Evolutionary conservation across 64 coral and sea anemone genomes (phyloP), one percentile per base, ranked within the genome.

Genomic region (Stylophora pistillata): DNA sequence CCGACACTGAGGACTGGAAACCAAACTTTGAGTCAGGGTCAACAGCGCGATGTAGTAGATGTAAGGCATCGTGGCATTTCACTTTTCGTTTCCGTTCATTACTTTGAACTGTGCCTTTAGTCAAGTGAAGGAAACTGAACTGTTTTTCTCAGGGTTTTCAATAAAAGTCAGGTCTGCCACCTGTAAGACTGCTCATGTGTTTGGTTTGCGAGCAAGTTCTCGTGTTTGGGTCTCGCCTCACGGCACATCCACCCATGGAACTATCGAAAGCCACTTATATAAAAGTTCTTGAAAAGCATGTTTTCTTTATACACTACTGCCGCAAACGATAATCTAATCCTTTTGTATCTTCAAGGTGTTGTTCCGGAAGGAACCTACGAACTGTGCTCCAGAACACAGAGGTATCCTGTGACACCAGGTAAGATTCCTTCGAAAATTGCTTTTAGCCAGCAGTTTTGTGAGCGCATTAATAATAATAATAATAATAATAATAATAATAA

Each of bases 311-410:
- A n/a, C n/a, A n/a, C n/a, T n/a, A n/a, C n/a, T n/a, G n/a, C n/a
- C n/a, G n/a, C n/a, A n/a, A n/a, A n/a, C n/a, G n/a, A n/a, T n/a
- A 23, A 65, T 30, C 16, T 29, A 13, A 15, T 32, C 14, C 20
- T 59, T 14, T 55, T 84, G 0, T 54, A 52, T 30, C 27, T 59
- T 82, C 25, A 34, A 99, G 97, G 91, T 87, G 93, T 93, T 60
- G 97, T 99, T 59, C 88, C 97, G 4, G 86, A 99, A 37, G 97
- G 97, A n/a, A 99, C 97, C 4, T 99, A 99, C 55, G 97, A 95
- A 29, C 87, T 99, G 73, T 99, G 97, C 74, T 95, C 97, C 15
- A 89, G 91, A 81, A 99, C 97, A 18, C 89, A 89, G 13, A 94
- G 97, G 33, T 90, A 95, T 41, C 93, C 93, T 74, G 62, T 90